Evolutionary conservation across 2,113 vertebrate species (phyloP).

Genomic region (Rhabdornis inornatus): DNA sequence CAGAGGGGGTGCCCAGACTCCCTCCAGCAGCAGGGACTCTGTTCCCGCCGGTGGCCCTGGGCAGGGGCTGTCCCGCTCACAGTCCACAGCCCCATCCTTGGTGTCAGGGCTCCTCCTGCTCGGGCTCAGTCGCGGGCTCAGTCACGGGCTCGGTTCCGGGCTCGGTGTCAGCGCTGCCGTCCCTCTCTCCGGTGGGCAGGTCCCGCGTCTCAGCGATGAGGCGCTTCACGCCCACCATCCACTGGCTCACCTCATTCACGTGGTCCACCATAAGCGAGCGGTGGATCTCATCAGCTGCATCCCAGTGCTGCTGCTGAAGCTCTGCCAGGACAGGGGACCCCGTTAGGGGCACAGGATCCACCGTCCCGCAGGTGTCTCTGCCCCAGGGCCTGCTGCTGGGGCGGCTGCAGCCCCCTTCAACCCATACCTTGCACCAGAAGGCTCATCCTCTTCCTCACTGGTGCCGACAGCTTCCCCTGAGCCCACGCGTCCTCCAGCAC

Average conservation of each 20-base stretch:
- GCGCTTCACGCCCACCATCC: conserved; percentile 95
- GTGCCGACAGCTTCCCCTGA: conserved; percentile 80
- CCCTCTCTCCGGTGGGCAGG: conserved; percentile 23
- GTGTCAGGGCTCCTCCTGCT: background rate
- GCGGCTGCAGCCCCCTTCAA: rapidly evolving
- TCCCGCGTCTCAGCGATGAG: conserved; percentile 87
- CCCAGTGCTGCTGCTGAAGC: conserved; percentile 79
- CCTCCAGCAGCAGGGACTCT: background rate
- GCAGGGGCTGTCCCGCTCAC: background rate
- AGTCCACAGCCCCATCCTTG: background rate
- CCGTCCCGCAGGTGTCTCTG: rapidly evolving
- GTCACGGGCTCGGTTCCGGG: rapidly evolving
- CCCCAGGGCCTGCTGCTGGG: rapidly evolving
- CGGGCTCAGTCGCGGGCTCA: background rate
- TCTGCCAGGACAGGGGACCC: conserved; percentile 64
- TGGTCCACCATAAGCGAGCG: conserved; percentile 93
- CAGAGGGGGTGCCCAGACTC: background rate
- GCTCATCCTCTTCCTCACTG: conserved; percentile 86
- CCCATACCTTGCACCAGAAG: conserved; percentile 79
- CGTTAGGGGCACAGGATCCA: rapidly evolving
- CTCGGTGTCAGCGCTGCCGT: background rate
- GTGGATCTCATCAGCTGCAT: conserved; percentile 88
- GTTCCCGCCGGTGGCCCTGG: background rate
- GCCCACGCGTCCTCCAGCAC: conserved; percentile 85
- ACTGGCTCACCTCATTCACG: conserved; percentile 92